These are phyloP conservation scores for Helicorthomorpha holstii DNA, from an alignment of 1,140 invertebrate species.

Conservation along the genomic window DNA sequence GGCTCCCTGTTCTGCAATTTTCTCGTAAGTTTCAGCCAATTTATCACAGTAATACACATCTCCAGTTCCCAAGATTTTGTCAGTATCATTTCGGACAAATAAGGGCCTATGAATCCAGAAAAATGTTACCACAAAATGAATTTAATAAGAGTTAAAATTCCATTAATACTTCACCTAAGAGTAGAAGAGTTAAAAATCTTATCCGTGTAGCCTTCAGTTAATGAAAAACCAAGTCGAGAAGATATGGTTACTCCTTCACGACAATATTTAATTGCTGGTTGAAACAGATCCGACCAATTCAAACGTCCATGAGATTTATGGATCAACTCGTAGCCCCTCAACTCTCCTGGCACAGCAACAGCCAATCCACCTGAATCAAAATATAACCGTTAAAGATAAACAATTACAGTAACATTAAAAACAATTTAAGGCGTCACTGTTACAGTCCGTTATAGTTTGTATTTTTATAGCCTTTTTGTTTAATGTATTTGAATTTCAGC, in stretches of 20 bases:
- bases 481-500: not conserved
- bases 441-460: too few relatives aligned
- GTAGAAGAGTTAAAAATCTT: too few relatives aligned
- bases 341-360: constrained; percentile 26
- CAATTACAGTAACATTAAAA: too few relatives aligned
- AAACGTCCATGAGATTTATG: constrained; percentile 22
- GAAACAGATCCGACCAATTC: constrained; percentile 25
- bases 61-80: not conserved
- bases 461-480: too few relatives aligned
- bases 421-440: too few relatives aligned
- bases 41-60: constrained; percentile 3
- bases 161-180: too few relatives aligned
- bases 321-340: constrained; percentile 22
- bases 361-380: constrained; percentile 8
- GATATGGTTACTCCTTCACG: constrained; percentile 12
- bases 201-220: too few relatives aligned
- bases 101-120: not conserved
- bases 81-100: not conserved
- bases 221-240: constrained; percentile 10
- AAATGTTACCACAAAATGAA: not conserved
- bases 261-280: constrained; percentile 13
- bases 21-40: constrained; percentile 24
- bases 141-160: not conserved
- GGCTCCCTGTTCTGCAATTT: constrained; percentile 19
- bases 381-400: too few relatives aligned